Evolutionary conservation across 2,888 invertebrate genomes (phyloP).

Genomic region (Tanaodytes sp.): DNA sequence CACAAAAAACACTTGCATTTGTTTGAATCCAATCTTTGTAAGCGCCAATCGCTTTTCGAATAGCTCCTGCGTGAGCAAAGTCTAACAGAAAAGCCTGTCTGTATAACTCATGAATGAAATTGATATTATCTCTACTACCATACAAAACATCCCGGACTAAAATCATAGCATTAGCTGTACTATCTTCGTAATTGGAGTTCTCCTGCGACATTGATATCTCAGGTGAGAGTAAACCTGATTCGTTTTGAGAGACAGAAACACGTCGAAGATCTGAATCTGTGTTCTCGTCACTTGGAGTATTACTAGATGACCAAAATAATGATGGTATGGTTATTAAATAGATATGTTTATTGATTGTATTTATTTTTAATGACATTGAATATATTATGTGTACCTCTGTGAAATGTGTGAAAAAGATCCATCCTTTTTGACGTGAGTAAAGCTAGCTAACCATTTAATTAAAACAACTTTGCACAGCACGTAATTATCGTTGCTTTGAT

Average conservation of each 20-base stretch:
- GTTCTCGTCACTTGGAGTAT: constrained; percentile 71
- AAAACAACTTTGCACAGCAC: constrained; percentile 86
- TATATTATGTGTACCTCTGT: constrained; percentile 58
- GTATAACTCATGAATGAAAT: constrained; percentile 94
- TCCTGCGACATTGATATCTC: constrained; percentile 64
- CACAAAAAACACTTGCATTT: constrained; percentile 75
- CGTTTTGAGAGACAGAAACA: constrained; percentile 71
- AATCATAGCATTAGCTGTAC: constrained; percentile 74
- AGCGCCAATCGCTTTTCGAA: constrained; percentile 89
- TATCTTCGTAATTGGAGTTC: constrained; percentile 66
- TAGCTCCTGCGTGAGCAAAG: constrained; percentile 89
- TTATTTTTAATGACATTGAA: no score
- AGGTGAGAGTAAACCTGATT: constrained; percentile 65
- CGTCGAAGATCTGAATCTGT: constrained; percentile 71
- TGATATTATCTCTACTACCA: constrained; percentile 90
- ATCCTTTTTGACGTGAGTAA: constrained; percentile 83
- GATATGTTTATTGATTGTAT: no score
- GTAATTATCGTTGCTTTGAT: constrained; percentile 75
- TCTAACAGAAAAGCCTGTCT: constrained; percentile 93
- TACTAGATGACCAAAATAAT: no score
- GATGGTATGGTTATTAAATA: no score
- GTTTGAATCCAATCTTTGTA: constrained; percentile 97
- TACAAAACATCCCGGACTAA: constrained; percentile 92
- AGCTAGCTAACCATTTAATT: constrained; percentile 88
- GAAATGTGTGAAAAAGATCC: constrained; percentile 70